Percentiles rank a stretch among this genome's conserved stretches.
Evolutionary conservation across 2,888 invertebrate genomes (phyloP).

Genomic region (Exocentrus adspersus): DNA sequence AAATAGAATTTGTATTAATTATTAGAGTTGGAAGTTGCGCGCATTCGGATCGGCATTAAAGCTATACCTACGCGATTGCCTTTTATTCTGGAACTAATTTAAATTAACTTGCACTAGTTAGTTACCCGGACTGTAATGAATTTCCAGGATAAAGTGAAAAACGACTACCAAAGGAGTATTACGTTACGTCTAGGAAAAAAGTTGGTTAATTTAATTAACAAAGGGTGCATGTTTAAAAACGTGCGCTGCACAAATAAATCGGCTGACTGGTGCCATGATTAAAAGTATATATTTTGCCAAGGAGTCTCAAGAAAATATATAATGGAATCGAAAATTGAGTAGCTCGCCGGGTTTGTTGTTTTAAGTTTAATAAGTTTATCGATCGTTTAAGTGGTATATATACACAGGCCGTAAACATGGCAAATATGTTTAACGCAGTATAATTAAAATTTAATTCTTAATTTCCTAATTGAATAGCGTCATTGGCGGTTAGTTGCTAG

Average conservation of each 20-base stretch:
- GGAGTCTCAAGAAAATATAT: slow-evolving; percentile 33
- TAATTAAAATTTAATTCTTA: slow-evolving; percentile 57
- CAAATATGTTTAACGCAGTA: slow-evolving; percentile 45
- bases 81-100: neutral
- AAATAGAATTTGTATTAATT: neutral
- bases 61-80: neutral
- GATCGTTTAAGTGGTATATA: slow-evolving; percentile 46
- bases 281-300: slow-evolving; percentile 42
- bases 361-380: slow-evolving; percentile 49
- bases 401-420: slow-evolving; percentile 46
- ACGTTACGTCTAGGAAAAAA: slow-evolving; percentile 40
- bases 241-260: slow-evolving; percentile 42
- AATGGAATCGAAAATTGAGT: slow-evolving; percentile 36
- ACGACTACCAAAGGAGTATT: slow-evolving; percentile 32
- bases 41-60: neutral
- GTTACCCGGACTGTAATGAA: slow-evolving; percentile 13
- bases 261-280: slow-evolving; percentile 36
- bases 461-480: slow-evolving; percentile 61
- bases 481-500: slow-evolving; percentile 60
- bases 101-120: neutral
- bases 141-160: slow-evolving; percentile 28
- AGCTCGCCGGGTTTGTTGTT: slow-evolving; percentile 45
- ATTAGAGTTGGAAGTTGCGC: neutral
- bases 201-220: slow-evolving; percentile 44
- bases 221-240: slow-evolving; percentile 38